Evolutionary conservation across 2,113 vertebrate species (phyloP).

Genomic region (Lycaon pictus): DNA sequence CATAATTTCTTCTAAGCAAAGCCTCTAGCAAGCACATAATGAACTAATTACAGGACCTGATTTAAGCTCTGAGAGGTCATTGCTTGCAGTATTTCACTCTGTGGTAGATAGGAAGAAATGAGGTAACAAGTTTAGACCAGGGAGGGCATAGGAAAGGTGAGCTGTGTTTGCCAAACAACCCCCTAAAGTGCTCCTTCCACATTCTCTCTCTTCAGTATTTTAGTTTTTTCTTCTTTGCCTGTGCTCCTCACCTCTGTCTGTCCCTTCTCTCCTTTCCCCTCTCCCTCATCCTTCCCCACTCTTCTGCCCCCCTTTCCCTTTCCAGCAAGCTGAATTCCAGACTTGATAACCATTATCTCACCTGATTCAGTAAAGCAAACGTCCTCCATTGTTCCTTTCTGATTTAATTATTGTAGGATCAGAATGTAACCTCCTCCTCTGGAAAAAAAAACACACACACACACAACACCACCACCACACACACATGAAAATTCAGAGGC

Average conservation of each 20-base stretch:
- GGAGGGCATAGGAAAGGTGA: not conserved
- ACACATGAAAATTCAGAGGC: not conserved
- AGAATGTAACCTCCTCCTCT: not conserved
- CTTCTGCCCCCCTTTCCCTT: not conserved
- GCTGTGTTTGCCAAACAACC: not conserved
- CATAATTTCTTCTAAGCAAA: slow-evolving; percentile 6
- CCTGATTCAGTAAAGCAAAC: slow-evolving; percentile 23
- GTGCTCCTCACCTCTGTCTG: not conserved
- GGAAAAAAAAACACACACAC: not conserved
- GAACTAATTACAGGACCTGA: not conserved
- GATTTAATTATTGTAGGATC: slow-evolving; percentile 49
- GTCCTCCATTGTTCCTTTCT: not conserved
- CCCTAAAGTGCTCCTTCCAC: not conserved
- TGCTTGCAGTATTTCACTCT: not conserved
- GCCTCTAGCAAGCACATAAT: not conserved
- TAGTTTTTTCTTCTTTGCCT: too few relatives aligned
- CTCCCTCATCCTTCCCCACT: not conserved
- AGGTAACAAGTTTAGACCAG: not conserved
- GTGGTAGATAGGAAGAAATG: not conserved
- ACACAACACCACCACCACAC: not conserved
- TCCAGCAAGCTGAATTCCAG: not conserved
- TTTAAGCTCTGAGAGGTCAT: not conserved
- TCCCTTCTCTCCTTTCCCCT: not conserved
- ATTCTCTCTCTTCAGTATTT: not conserved
- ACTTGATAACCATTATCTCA: not conserved